Evolutionary conservation across 30 jellyfish, hydroid and myxozoan genomes (phyloP), one percentile per base, ranked within the genome.

Genomic region (Aurelia aurita): DNA sequence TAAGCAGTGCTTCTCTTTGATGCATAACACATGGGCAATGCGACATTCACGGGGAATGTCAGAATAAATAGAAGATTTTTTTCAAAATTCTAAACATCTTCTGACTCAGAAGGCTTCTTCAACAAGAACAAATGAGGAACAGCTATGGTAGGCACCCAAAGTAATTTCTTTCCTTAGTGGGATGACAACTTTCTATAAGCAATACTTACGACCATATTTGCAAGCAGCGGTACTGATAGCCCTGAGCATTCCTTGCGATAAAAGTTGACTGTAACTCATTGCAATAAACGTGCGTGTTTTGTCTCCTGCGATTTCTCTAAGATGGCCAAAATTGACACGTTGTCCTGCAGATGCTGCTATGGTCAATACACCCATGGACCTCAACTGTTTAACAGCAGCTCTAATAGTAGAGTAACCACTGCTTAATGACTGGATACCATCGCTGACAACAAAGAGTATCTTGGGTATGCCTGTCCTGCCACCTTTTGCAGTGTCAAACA

Each of bases 221-320:
- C 93, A 84, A 25, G 87, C 87, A 59, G 80, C 47, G n/a, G 47
- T 39, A 58, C 81, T 60, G 14, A 84, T 31, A 1, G 93, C 80
- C 34, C 58, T 25, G 3, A 84, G 27, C 54, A 84, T 62, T 29
- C 74, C 34, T 45, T 84, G 46, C 54, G 87, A 69, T 8, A 10
- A 7, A 46, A 84, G 27, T 5, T 46, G 67, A 62, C 62, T 80
- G 61, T 60, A 58, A 28, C 14, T 70, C 29, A 89, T 20, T 18
- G 95, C 95, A 64, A 85, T 25, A 45, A 68, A 69, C 14, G 87
- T 65, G 21, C 91, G 49, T 16, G 80, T 76, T 67, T 58, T 72
- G 77, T 79, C 91, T 3, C 94, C 95, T 23, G 96, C 88, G 8
- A 86, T 61, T n/a, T 39, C 80, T 26, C 96, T 73, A 43, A 91